A percentile compares a stretch with the other conserved stretches of the same genome.
These are phyloP conservation scores for Pogonomyrmex barbatus DNA, from an alignment of 1,140 invertebrate genomes.

Conservation along the genomic window DNA sequence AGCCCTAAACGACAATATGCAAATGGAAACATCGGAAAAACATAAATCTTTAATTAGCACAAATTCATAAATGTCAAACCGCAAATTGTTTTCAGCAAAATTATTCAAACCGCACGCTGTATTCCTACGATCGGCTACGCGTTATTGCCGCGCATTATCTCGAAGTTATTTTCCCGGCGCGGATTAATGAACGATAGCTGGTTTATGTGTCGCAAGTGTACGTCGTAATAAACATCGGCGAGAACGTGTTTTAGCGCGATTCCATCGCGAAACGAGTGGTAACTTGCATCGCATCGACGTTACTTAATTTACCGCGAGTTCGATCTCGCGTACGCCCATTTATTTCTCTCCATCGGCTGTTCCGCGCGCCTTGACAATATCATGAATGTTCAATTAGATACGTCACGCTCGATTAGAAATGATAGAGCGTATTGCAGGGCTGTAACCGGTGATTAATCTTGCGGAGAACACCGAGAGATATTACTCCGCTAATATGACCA, in stretches of 20 bases:
- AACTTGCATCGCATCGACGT: constrained; percentile 41
- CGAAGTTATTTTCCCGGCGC: constrained; percentile 42
- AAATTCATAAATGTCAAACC: constrained; percentile 51
- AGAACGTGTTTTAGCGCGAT: constrained; percentile 52
- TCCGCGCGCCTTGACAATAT: constrained; percentile 55
- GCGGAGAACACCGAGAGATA: not conserved
- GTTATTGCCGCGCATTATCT: not conserved
- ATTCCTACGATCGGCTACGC: not conserved
- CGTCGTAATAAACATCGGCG: constrained; percentile 52
- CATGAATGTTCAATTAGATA: constrained; percentile 72
- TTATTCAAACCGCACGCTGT: constrained; percentile 16
- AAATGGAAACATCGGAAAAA: constrained; percentile 21
- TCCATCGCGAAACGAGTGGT: constrained; percentile 43
- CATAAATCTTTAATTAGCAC: constrained; percentile 44
- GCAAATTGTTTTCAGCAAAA: constrained; percentile 36
- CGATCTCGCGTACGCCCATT: constrained; percentile 65
- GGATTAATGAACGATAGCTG: constrained; percentile 50
- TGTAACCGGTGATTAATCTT: constrained; percentile 51
- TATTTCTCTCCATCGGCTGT: constrained; percentile 54
- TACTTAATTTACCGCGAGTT: constrained; percentile 62
- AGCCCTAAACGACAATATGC: constrained; percentile 10
- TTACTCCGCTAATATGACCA: constrained; percentile 30
- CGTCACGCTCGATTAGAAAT: constrained; percentile 73
- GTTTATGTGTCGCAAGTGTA: constrained; percentile 45
- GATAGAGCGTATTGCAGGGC: constrained; percentile 63